Evolutionary conservation across 2,888 invertebrate species (phyloP).

Genomic region (Nephrocerus scutellatus): DNA sequence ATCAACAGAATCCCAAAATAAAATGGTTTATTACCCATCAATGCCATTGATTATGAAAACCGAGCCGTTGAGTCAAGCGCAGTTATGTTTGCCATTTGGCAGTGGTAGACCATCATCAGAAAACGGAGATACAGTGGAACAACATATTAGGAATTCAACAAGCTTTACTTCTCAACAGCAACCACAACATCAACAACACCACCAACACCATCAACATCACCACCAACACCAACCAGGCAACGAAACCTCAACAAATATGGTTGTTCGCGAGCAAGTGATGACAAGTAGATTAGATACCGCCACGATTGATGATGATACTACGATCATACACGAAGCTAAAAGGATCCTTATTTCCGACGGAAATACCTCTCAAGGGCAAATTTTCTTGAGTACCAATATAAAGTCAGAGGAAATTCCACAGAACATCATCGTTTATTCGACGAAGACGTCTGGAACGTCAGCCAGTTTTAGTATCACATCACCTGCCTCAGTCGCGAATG

Average conservation of each 20-base stretch:
- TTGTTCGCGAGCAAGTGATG: too few species aligned
- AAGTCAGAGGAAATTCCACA: slow-evolving; percentile 20
- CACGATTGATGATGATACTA: slow-evolving; percentile 17
- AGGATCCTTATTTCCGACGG: too few species aligned
- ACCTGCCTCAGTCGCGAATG: slow-evolving; percentile 9
- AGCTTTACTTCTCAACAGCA: too few species aligned
- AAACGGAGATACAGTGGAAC: too few species aligned
- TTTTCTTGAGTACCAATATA: too few species aligned
- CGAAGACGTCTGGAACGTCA: slow-evolving; percentile 16
- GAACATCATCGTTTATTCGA: slow-evolving; percentile 23
- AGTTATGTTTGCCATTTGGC: slow-evolving; percentile 37
- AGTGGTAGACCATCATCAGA: slow-evolving; percentile 23
- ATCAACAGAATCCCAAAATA: slow-evolving; percentile 35
- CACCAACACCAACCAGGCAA: neutral
- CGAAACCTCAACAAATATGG: slow-evolving; percentile 6
- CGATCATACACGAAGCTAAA: too few species aligned
- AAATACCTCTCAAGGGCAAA: too few species aligned
- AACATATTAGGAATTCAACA: too few species aligned
- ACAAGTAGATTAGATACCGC: too few species aligned
- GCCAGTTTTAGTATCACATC: slow-evolving; percentile 9
- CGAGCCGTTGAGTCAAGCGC: slow-evolving; percentile 40
- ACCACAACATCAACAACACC: slow-evolving; percentile 21
- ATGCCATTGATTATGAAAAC: slow-evolving; percentile 45
- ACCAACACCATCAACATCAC: slow-evolving; percentile 6
- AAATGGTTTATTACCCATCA: slow-evolving; percentile 48